Evolutionary conservation across 2,888 invertebrate species (phyloP).

Genomic region (Drosophila rubida): DNA sequence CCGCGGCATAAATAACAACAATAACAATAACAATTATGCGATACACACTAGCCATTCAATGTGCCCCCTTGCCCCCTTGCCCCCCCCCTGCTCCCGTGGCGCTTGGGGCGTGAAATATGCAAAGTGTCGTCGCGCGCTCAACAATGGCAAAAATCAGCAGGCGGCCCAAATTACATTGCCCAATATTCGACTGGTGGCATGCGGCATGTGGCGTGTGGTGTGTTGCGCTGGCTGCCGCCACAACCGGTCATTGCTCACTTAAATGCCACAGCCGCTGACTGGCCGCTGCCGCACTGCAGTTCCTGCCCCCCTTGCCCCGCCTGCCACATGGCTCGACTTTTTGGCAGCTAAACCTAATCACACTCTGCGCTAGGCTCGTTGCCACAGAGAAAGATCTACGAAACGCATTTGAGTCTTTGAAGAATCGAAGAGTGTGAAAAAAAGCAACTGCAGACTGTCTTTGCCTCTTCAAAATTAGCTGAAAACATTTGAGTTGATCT

Average conservation of each 20-base stretch:
- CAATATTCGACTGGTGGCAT: background rate
- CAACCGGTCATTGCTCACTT: slow-evolving; percentile 37
- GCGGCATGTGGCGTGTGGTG: slow-evolving; percentile 24
- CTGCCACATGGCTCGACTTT: background rate
- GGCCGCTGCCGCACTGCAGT: slow-evolving; percentile 26
- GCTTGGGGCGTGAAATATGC: slow-evolving; percentile 18
- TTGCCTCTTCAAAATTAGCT: too few relatives aligned
- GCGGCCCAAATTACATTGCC: slow-evolving; percentile 37
- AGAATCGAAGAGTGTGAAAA: too few relatives aligned
- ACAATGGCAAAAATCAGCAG: slow-evolving; percentile 53
- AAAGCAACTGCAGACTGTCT: too few relatives aligned
- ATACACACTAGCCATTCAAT: slow-evolving; percentile 11
- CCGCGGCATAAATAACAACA: slow-evolving; percentile 66
- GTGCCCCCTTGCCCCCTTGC: background rate
- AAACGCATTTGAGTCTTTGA: too few relatives aligned
- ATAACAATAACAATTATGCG: slow-evolving; percentile 63
- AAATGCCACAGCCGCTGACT: slow-evolving; percentile 24
- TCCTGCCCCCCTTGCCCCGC: background rate
- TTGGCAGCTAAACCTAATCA: slow-evolving; percentile 11
- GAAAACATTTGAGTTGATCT: too few relatives aligned
- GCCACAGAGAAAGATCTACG: too few relatives aligned
- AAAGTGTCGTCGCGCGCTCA: slow-evolving; percentile 28
- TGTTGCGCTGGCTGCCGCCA: slow-evolving; percentile 1
- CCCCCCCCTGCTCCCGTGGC: background rate
- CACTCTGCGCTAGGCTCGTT: background rate